Evolutionary conservation across 2,888 invertebrate species (phyloP).

Genomic region (Gibbula magus): DNA sequence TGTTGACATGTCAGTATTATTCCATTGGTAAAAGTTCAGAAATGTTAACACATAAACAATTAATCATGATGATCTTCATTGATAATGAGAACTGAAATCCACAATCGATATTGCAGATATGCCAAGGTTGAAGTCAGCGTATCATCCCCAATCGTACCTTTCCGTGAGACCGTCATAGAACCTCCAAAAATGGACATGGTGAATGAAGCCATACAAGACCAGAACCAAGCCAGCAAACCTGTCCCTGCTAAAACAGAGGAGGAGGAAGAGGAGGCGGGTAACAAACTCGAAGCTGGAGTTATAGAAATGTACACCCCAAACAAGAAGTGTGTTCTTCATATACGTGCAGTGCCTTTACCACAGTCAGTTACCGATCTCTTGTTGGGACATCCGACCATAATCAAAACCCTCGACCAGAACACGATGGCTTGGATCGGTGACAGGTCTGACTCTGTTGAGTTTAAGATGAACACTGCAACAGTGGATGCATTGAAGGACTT

Average conservation of each 20-base stretch:
- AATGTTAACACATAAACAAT: too few species aligned
- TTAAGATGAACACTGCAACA: conserved; percentile 51
- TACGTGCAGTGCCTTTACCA: conserved; percentile 88
- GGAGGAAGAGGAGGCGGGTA: conserved; percentile 61
- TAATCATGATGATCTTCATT: too few species aligned
- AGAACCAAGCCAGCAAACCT: conserved; percentile 65
- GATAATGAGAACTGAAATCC: too few species aligned
- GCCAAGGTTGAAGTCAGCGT: conserved; percentile 85
- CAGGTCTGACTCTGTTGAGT: conserved; percentile 28
- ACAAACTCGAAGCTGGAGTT: conserved; percentile 58
- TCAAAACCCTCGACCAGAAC: conserved; percentile 80
- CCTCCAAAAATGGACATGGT: conserved; percentile 89
- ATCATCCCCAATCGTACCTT: conserved; percentile 96
- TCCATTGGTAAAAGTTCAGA: too few species aligned
- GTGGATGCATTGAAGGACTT: conserved; percentile 69
- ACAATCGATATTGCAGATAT: conserved; percentile 79
- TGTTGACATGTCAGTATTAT: too few species aligned
- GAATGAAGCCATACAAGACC: conserved; percentile 85
- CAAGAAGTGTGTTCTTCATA: conserved; percentile 83
- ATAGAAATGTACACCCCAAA: conserved; percentile 81
- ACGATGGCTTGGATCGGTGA: conserved; percentile 12
- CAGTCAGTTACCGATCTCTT: conserved; percentile 82
- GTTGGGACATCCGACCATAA: conserved; percentile 83
- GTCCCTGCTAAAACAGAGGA: conserved; percentile 23
- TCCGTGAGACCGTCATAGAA: conserved; percentile 92